Percentiles rank a stretch among this genome's conserved stretches.
Evolutionary conservation across 2,113 vertebrate species (phyloP).

Genomic region (Panthera uncia): DNA sequence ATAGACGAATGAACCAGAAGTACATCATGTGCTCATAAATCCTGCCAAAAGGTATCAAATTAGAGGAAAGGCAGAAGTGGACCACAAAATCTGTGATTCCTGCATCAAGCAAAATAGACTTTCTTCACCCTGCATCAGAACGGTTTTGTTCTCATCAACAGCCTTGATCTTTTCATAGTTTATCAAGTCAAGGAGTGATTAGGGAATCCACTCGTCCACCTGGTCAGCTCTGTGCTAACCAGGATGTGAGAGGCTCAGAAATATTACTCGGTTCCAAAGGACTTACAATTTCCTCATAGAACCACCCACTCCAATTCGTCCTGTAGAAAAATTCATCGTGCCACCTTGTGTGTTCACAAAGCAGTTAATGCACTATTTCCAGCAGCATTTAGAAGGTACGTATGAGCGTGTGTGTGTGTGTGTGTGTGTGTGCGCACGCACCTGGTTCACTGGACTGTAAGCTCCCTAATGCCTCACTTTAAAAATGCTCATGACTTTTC

Average conservation of each 20-base stretch:
- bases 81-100: neutral
- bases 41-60: neutral
- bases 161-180: neutral
- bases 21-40: neutral
- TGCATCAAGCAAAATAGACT: neutral
- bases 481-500: neutral
- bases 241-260: no score
- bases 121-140: neutral
- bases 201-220: neutral
- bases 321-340: neutral
- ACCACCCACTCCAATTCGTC: fast-evolving
- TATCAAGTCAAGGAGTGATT: fast-evolving
- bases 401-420: neutral
- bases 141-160: neutral
- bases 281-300: neutral
- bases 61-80: neutral
- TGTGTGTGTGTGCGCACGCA: fast-evolving
- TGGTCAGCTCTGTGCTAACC: neutral
- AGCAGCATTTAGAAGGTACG: fast-evolving
- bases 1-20: fast-evolving
- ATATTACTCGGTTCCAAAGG: fast-evolving
- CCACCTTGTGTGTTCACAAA: fast-evolving
- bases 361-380: neutral
- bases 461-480: neutral
- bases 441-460: neutral